These are phyloP conservation scores for Hemibates koningsi DNA, from an alignment of 2,113 vertebrate genomes.

Conservation along the genomic window DNA sequence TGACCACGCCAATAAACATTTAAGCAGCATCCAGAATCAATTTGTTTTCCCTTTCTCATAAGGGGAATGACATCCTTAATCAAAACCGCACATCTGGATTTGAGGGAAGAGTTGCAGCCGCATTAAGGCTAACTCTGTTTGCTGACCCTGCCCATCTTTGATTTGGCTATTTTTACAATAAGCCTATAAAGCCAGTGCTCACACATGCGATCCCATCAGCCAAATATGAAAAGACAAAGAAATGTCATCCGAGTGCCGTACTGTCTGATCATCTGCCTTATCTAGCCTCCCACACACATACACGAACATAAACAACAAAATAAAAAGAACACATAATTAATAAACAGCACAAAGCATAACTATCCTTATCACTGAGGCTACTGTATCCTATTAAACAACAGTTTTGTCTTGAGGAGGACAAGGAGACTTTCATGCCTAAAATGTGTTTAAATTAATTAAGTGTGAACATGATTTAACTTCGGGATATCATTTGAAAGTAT, in stretches of 20 bases:
- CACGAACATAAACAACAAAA: constrained; percentile 20
- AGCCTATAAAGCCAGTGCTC: not conserved
- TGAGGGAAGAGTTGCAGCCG: constrained; percentile 69
- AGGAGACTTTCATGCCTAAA: constrained; percentile 80
- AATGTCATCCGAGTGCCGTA: constrained; percentile 48
- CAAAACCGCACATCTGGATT: constrained; percentile 61
- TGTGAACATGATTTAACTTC: constrained; percentile 99
- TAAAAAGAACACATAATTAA: constrained; percentile 32
- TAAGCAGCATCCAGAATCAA: not conserved
- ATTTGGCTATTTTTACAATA: constrained; percentile 74
- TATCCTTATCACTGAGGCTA: constrained; percentile 50
- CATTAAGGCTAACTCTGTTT: constrained; percentile 43
- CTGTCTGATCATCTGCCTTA: constrained; percentile 51
- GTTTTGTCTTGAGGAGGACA: constrained; percentile 67
- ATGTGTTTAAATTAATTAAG: constrained; percentile 99
- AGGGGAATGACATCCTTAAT: constrained; percentile 73
- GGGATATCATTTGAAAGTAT: constrained; percentile 99
- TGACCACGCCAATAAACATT: not conserved
- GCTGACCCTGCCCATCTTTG: constrained; percentile 72
- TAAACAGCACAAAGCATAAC: constrained; percentile 41
- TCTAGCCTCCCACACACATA: constrained; percentile 10
- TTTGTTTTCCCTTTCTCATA: constrained; percentile 67
- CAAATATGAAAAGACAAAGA: constrained; percentile 42
- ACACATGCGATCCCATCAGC: constrained; percentile 33
- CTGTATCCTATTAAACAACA: constrained; percentile 44